Conservation (phyloP, 2,888 invertebrate genomes). For the Schizaphis graminum region DNA sequence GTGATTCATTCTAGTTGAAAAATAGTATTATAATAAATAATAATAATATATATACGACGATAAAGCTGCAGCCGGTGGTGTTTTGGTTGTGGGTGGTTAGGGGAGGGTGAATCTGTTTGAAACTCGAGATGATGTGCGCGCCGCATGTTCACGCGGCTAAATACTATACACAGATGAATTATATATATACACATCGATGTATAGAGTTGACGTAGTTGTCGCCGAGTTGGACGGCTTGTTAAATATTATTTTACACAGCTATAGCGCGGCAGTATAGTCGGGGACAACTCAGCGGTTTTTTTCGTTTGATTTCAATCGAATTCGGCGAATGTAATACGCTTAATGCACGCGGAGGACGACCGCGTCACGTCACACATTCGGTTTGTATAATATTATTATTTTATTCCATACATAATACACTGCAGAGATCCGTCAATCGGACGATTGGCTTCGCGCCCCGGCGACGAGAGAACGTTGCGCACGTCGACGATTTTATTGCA, state of each 20-base stretch:
- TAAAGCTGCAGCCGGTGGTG: not conserved
- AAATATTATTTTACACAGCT: not conserved
- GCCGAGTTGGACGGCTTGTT: not conserved
- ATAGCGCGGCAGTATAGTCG: not conserved
- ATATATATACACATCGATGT: not conserved
- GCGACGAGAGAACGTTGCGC: not conserved
- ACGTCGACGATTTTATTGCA: not conserved
- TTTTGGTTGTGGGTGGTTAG: not conserved
- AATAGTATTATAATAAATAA: not conserved
- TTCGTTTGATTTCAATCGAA: not conserved
- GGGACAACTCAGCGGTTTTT: not conserved
- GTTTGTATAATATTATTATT: conserved; percentile 11
- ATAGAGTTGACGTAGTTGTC: not conserved
- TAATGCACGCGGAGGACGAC: not conserved
- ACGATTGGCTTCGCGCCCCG: not conserved
- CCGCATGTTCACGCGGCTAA: not conserved
- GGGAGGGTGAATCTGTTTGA: not conserved
- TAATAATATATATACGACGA: not conserved
- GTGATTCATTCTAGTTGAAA: not conserved
- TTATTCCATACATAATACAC: not conserved
- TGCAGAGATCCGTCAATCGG: not conserved
- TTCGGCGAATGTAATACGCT: not conserved
- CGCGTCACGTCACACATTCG: not conserved
- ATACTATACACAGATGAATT: not conserved
- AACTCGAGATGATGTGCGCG: not conserved